Evolutionary conservation across 2,113 vertebrate species (phyloP).

Genomic region (Speoplatyrhinus poulsoni): DNA sequence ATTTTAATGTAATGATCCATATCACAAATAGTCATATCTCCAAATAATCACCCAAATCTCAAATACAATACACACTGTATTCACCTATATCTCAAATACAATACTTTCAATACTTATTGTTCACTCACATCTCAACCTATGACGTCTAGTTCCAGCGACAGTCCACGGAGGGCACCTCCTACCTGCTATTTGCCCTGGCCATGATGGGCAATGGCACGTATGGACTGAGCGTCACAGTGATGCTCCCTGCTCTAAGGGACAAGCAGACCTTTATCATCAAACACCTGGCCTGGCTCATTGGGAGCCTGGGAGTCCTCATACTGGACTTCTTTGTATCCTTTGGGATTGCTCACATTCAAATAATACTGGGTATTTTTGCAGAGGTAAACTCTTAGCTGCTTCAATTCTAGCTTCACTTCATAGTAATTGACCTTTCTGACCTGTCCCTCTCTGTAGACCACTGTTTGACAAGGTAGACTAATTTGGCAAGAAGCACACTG

Average conservation of each 20-base stretch:
- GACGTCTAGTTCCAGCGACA: slow-evolving; percentile 63
- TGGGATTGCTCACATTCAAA: not conserved
- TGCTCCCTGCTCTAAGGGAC: slow-evolving; percentile 59
- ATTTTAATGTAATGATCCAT: no score
- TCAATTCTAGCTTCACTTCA: no score
- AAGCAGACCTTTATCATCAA: slow-evolving; percentile 62
- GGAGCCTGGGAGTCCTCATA: slow-evolving; percentile 74
- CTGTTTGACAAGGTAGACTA: no score
- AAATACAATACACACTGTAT: no score
- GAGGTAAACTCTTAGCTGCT: no score
- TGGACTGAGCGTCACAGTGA: slow-evolving; percentile 68
- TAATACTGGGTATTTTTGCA: no score
- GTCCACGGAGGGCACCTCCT: slow-evolving; percentile 71
- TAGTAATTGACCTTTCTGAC: no score
- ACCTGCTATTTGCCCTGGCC: slow-evolving; percentile 69
- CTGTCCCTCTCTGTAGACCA: no score
- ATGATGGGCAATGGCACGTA: slow-evolving; percentile 70
- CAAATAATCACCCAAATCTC: no score
- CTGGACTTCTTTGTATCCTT: slow-evolving; percentile 77
- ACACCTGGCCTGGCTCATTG: slow-evolving; percentile 75
- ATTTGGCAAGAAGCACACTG: no score
- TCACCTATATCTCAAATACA: not conserved
- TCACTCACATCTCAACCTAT: not conserved
- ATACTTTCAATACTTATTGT: not conserved
- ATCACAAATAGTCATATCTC: no score